phyloP scores from a whole-genome alignment of 2,797 vertebrate genomes.

The Rhabdophis nuchalis region DNA sequence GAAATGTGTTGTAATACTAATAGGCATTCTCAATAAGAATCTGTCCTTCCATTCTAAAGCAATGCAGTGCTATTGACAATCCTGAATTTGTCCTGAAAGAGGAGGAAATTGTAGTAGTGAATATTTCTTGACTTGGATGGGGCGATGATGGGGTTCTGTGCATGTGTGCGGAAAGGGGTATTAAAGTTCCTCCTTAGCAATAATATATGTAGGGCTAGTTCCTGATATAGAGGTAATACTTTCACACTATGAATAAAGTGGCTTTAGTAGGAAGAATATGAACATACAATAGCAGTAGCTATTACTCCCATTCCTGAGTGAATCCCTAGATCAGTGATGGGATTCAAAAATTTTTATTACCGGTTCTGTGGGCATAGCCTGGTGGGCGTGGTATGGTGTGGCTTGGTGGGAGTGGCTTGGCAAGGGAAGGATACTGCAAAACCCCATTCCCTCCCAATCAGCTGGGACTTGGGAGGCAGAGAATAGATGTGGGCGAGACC shows the following conservation, averaged over 20 bases:
- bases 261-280: background rate
- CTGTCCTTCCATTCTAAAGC: slow-evolving; percentile 27
- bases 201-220: background rate
- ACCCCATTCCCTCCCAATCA: too few relatives aligned
- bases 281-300: slow-evolving; percentile 9
- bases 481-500: too few relatives aligned
- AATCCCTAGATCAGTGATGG: too few relatives aligned
- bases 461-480: too few relatives aligned
- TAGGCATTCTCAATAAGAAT: slow-evolving; percentile 28
- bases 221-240: slow-evolving; percentile 7
- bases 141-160: background rate
- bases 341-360: too few relatives aligned
- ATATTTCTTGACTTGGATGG: background rate
- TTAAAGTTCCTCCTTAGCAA: background rate
- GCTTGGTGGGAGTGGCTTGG: too few relatives aligned
- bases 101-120: background rate
- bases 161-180: background rate
- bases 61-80: slow-evolving; percentile 9
- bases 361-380: too few relatives aligned
- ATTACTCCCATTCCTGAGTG: too few relatives aligned
- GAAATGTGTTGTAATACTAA: slow-evolving; percentile 19
- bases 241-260: background rate
- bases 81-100: background rate
- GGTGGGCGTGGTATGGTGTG: too few relatives aligned
- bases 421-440: too few relatives aligned